Base-by-base conservation (phyloP, 2,888 invertebrate genomes). In the Rhagonycha fulva region DNA sequence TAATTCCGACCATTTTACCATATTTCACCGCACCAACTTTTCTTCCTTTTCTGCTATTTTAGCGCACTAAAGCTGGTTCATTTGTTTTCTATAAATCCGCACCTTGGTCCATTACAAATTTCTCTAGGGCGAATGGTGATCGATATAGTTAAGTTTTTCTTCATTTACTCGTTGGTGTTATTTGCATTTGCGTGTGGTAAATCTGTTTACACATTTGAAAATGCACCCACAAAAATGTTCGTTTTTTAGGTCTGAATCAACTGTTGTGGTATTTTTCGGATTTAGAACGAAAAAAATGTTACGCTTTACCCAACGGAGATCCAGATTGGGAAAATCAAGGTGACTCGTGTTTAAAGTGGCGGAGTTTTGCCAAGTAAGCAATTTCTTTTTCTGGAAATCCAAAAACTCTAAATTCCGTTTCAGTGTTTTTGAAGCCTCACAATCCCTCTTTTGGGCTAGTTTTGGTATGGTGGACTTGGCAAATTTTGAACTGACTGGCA, bases 381-480 rank as follows among this genome's bases (percentile, higher is more conserved):
- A 26, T 19, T 11, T 47, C 24, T 24, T 9, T 1, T 9, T 24
- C 2, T 66, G 9, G 1, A 5, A 24, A 14, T 66, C 3, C 2
- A 9, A 26, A 23, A 23, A 26, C 9, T 14, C 4, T 3, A 9
- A 66, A 28, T 75, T 63, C 28, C 68, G 70, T 83, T 82, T 61
- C 88, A 98, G 97, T 86, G 91, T 98, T 24, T 98, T 98, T 87
- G 98, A 98, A 89, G 95, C 98, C 2, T 94, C 97, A 0, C 98
- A 98, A 87, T 97, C 97, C 4, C 90, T 98, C 7, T 98, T 98
- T 89, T 98, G 98, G 98, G 97, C 98, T 28, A 96, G 96, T 81
- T 98, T 97, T 85, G 98, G 98, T 24, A 93, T 97, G 90, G 93
- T 98, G 30, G 97, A 96, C 14, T 89, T 98, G 80, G 94, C 94